Evolutionary conservation across 2,888 invertebrate genomes (phyloP), one percentile per base, ranked within the genome.

Genomic region (Brachyopa scutellaris): DNA sequence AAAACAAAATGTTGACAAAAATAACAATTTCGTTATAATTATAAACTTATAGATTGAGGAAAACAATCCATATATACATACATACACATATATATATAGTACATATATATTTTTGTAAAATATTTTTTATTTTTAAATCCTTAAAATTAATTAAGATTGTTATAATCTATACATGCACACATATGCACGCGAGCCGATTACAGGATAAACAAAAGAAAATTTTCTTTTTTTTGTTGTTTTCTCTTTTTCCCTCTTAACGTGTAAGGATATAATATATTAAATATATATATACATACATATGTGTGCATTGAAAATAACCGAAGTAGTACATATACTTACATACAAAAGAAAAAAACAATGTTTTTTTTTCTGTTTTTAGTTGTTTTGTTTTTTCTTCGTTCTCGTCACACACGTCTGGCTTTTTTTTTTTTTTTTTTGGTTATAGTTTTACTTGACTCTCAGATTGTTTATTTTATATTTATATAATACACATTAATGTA

Each of bases 101-200:
- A 23, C 40, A 40, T 42, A 55, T 57, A 55, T 74, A 66, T 57
- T 66, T 66, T 66, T 74, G 66, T 74, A 66, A 45, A 73, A 47
- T 57, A 74, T 33, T 55, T 31, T 70, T 31, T 33, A 36, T 23
- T 53, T 26, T 45, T n/a, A n/a, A n/a, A 36, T 26, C 1, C 17
- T 62, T 57, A 26, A 26, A 29, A 62, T 23, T 33, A 4, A 53
- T 42, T 61, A 45, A 45, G 31, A 31, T 21, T 45, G 31, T n/a
- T 31, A 57, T 57, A 15, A 4, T 5, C 8, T 42, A 59, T 4
- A n/a, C 17, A 53, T 62, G 53, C 45, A 45, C 26, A 45, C 42
- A 61, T 40, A 31, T 26, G 29, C 13, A 21, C n/a, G 0, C 9
- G 6, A 5, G 13, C 9, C 21, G 33, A 26, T 45, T n/a, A 45